phyloP scores from a whole-genome alignment of 2,888 invertebrate species.

The Agrilus cyanescens region DNA sequence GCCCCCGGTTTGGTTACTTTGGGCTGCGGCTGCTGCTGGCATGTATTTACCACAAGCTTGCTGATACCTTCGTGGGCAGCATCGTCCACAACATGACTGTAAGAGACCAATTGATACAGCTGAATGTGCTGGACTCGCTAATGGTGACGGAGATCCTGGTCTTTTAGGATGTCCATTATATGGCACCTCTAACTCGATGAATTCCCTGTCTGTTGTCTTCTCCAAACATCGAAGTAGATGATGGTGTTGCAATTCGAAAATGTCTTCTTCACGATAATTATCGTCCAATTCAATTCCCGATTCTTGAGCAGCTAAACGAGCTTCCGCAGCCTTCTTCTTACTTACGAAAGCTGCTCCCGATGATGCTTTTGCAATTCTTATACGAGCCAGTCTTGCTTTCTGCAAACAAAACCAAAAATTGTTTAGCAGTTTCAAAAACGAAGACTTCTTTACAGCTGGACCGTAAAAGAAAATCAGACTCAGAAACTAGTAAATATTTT shows the following conservation, averaged over 20 bases:
- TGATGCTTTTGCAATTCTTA: conserved; percentile 97
- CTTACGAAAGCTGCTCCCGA: conserved; percentile 96
- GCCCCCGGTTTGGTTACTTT: conserved; percentile 68
- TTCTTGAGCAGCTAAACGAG: conserved; percentile 83
- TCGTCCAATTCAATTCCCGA: conserved; percentile 88
- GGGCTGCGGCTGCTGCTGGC: conserved; percentile 70
- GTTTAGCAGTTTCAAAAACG: too few relatives aligned
- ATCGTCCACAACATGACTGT: conserved; percentile 72
- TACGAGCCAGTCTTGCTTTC: conserved; percentile 98
- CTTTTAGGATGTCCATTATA: conserved; percentile 89
- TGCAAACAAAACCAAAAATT: conserved; percentile 40
- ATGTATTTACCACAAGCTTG: conserved; percentile 81
- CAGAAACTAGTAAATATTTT: too few relatives aligned
- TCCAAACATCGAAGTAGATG: conserved; percentile 94
- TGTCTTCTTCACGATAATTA: conserved; percentile 83
- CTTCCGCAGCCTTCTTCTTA: conserved; percentile 98
- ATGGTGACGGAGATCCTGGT: conserved; percentile 78
- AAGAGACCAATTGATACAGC: conserved; percentile 50
- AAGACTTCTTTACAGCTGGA: too few relatives aligned
- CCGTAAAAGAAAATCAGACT: too few relatives aligned
- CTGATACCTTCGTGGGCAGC: conserved; percentile 81
- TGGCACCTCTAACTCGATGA: conserved; percentile 90
- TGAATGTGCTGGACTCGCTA: conserved; percentile 79
- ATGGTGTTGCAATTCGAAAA: conserved; percentile 98
- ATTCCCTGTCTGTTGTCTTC: conserved; percentile 96